Evolutionary conservation across 2,113 vertebrate genomes (phyloP).

Genomic region (Fulmarus glacialis): DNA sequence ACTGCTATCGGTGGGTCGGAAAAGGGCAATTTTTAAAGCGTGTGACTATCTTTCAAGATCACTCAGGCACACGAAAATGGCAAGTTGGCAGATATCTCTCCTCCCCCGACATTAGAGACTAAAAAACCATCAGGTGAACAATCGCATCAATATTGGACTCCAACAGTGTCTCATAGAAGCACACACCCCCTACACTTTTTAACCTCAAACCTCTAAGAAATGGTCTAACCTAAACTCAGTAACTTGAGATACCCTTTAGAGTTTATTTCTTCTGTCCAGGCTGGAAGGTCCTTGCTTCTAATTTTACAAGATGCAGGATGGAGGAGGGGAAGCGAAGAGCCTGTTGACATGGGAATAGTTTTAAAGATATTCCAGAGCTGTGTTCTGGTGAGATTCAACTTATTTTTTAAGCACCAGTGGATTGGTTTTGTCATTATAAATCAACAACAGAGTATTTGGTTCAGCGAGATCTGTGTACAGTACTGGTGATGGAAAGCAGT

Average conservation of each 20-base stretch:
- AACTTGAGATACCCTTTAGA: neutral
- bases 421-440: neutral
- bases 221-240: neutral
- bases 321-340: neutral
- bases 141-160: rapidly evolving
- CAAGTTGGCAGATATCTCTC: neutral
- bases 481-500: constrained; percentile 5
- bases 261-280: neutral
- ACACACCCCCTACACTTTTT: rapidly evolving
- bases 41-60: neutral
- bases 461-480: neutral
- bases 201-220: neutral
- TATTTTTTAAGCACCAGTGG: neutral
- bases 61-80: neutral
- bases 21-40: rapidly evolving
- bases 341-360: neutral
- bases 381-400: neutral
- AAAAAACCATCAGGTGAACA: neutral
- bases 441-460: neutral
- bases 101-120: rapidly evolving
- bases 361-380: neutral
- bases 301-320: neutral
- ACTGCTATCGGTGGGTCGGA: rapidly evolving
- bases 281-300: neutral
- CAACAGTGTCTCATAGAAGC: rapidly evolving